These are phyloP conservation scores for Tetragonula carbonaria DNA, from an alignment of 2,888 invertebrate genomes.

Conservation along the genomic window DNA sequence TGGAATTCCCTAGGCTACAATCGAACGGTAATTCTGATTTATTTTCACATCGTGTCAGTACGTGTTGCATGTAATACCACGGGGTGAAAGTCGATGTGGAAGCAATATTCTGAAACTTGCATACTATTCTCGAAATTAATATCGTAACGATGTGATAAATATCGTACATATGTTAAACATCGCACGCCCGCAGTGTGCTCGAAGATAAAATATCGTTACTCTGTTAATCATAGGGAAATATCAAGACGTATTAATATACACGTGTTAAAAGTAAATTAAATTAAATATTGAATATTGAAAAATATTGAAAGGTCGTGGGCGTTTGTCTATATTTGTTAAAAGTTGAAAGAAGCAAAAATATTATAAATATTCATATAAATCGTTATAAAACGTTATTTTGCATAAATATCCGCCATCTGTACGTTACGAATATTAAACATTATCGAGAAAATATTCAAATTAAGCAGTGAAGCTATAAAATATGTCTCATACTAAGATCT, in stretches of 20 bases:
- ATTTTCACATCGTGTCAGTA: constrained; percentile 27
- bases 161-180: background rate
- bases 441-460: background rate
- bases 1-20: background rate
- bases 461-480: background rate
- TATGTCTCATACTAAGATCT: background rate
- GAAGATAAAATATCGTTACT: background rate
- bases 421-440: background rate
- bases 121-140: constrained; percentile 19
- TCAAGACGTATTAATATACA: background rate
- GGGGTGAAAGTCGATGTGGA: constrained; percentile 31
- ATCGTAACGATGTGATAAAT: background rate
- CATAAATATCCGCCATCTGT: background rate
- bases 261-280: background rate
- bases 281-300: background rate
- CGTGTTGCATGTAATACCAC: background rate
- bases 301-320: background rate
- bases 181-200: background rate
- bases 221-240: background rate
- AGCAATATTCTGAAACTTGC: constrained; percentile 11
- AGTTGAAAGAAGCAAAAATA: background rate
- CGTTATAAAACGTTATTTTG: background rate
- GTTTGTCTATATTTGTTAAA: background rate
- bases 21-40: constrained; percentile 23
- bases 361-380: too few relatives aligned